phyloP scores from a whole-genome alignment of 2,888 invertebrate genomes.

The Ferrisia virgata region DNA sequence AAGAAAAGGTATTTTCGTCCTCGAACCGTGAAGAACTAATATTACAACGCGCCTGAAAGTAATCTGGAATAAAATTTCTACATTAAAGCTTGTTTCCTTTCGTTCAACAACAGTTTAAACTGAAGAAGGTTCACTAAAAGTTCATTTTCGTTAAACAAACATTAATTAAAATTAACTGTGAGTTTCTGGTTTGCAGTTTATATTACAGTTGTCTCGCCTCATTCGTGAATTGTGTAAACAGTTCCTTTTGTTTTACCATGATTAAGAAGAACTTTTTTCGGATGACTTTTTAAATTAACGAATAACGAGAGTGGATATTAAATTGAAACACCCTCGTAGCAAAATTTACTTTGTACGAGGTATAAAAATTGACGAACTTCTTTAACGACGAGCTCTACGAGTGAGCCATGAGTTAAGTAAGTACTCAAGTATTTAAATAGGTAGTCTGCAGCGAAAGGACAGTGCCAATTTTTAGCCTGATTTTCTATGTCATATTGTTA shows the following conservation, averaged over 20 bases:
- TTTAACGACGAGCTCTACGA: background rate
- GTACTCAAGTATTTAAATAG: too few species aligned
- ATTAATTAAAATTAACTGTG: constrained; percentile 40
- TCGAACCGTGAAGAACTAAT: constrained; percentile 9
- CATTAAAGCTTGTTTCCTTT: constrained; percentile 14
- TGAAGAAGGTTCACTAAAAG: constrained; percentile 29
- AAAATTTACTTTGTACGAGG: background rate
- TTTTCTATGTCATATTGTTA: too few species aligned
- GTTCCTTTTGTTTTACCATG: constrained; percentile 19
- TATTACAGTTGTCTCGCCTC: constrained; percentile 26
- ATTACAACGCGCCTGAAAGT: constrained; percentile 16
- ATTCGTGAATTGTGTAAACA: constrained; percentile 28
- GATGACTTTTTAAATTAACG: constrained; percentile 23
- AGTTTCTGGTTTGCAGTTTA: constrained; percentile 29
- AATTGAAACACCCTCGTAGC: background rate
- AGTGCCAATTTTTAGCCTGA: too few species aligned
- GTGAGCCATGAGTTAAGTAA: background rate
- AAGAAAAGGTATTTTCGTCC: background rate
- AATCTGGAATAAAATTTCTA: constrained; percentile 27
- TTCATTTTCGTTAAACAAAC: constrained; percentile 41
- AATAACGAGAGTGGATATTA: constrained; percentile 14
- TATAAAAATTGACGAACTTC: background rate
- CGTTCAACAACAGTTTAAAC: constrained; percentile 12
- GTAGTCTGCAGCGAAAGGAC: too few species aligned
- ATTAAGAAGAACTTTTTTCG: constrained; percentile 22